Conservation (phyloP, 2,113 vertebrate genomes). For the Sylvietta virens region DNA sequence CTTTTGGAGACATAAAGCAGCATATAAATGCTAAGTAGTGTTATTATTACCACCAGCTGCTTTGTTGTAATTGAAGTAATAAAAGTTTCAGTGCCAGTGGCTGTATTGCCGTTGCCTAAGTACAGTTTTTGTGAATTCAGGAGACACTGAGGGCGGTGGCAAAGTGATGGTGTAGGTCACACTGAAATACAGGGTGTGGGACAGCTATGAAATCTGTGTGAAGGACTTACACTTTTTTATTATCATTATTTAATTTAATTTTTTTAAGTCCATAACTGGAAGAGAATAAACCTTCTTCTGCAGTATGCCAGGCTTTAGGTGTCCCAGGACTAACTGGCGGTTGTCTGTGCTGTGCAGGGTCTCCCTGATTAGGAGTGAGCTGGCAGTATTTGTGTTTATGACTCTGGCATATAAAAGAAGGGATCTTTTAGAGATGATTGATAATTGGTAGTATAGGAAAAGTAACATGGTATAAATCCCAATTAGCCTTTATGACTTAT, state of each 20-base stretch:
- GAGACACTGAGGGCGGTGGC: neutral
- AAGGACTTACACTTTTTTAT: too few relatives aligned
- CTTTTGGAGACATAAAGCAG: slow-evolving; percentile 1
- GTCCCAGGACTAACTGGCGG: neutral
- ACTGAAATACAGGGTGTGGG: neutral
- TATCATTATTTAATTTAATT: too few relatives aligned
- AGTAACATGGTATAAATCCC: neutral
- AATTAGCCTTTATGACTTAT: neutral
- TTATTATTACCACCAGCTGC: slow-evolving; percentile 1
- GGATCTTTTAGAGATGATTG: neutral
- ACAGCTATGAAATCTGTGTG: neutral
- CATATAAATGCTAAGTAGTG: neutral
- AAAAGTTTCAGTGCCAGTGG: neutral
- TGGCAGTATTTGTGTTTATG: neutral
- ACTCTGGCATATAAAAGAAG: neutral
- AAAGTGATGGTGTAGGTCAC: neutral
- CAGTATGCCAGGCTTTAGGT: neutral
- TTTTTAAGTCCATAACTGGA: neutral
- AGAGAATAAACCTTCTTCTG: neutral
- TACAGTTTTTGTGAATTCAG: neutral
- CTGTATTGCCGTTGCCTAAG: neutral
- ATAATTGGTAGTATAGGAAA: neutral
- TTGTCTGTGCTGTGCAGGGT: neutral
- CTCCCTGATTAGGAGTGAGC: neutral
- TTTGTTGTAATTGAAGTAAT: neutral